Base-by-base conservation (phyloP, 1,140 invertebrate species). In the Mercenaria mercenaria region DNA sequence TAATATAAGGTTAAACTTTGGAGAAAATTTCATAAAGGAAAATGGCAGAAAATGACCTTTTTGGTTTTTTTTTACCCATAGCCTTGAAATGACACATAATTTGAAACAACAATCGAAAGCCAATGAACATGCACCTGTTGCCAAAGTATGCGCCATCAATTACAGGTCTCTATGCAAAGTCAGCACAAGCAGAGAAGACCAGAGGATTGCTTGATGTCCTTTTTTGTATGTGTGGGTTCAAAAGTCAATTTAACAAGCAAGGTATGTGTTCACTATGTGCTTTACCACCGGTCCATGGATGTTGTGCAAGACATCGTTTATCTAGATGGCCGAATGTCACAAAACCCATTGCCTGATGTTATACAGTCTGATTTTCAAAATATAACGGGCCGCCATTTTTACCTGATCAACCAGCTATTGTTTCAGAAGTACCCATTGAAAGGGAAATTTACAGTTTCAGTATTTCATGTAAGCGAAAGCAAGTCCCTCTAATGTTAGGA, bases 191-290 rank as follows among this genome's bases (percentile, higher is more conserved):
- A 50, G 82, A 89, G 11, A 67, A 67, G 59, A 8, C 79, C 0
- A 39, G 47, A 20, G 90, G 90, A 4, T 29, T 89, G 0, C 11
- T 86, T 29, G 43, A 67, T 15, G 64, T 0, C 8, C 23, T 91
- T 3, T n/a, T 87, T 69, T 79, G 11, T 88, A 10, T 89, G 83
- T 26, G 61, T 18, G 41, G 41, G 59, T 76, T 39, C 76, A 15
- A 91, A 90, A 87, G 89, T 91, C 13, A 91, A 91, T 86, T 59
- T 89, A 0, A 89, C 89, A 76, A 26, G 23, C 20, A 92, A 90
- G 41, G 20, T 92, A 23, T 29, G 18, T 86, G 86, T 90, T 1
- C 20, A 29, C n/a, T 90, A 47, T 86, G 89, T 86, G 4, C 37
- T 92, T 0, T 91, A 82, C 59, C 91, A 92, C 80, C 87, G 89